Conservation (phyloP, 2,113 vertebrate species). For the Callorhinus ursinus region DNA sequence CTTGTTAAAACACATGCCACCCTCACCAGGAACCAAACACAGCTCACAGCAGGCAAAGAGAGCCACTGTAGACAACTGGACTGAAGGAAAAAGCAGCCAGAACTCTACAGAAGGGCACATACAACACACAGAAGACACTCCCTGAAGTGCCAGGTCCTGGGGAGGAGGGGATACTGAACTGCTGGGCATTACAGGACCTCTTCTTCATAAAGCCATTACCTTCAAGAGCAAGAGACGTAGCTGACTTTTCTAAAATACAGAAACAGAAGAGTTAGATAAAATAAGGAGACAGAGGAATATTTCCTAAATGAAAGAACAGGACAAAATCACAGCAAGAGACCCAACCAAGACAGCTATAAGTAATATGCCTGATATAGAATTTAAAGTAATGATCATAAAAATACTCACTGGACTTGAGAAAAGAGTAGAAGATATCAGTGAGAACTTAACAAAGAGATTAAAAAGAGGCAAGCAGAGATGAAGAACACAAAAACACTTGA, state of each 20-base stretch:
- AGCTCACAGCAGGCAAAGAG: neutral
- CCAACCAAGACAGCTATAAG: neutral
- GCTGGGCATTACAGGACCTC: neutral
- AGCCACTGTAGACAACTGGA: neutral
- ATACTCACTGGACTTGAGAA: neutral
- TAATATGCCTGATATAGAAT: neutral
- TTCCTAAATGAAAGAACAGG: neutral
- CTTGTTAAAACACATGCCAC: neutral
- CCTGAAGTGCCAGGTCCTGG: neutral
- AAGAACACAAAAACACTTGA: neutral
- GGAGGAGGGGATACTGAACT: neutral
- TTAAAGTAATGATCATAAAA: neutral
- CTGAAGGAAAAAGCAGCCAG: neutral
- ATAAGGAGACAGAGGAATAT: neutral
- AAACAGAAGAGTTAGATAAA: neutral
- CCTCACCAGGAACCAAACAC: neutral
- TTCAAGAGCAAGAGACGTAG: neutral
- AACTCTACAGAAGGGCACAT: neutral
- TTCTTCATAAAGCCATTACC: neutral
- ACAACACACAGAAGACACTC: neutral
- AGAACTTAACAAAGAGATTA: neutral
- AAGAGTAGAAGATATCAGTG: neutral
- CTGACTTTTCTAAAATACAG: neutral
- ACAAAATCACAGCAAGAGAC: neutral
- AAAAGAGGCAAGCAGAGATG: neutral